Evolutionary conservation across 1,140 invertebrate genomes (phyloP).

Genomic region (Drosophila quadrilineata): DNA sequence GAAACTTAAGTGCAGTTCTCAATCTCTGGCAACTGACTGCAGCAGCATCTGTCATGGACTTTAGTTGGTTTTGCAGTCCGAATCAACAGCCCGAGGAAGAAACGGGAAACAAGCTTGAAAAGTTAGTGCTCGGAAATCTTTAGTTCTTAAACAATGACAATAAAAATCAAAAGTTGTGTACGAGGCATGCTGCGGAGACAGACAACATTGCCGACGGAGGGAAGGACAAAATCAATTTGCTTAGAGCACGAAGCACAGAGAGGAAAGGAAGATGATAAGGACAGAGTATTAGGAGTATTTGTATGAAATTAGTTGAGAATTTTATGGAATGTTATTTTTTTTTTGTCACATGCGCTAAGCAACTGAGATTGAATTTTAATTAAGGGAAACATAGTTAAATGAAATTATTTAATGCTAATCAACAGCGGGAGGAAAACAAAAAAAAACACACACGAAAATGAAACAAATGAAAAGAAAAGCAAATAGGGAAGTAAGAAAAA

Average conservation of each 20-base stretch:
- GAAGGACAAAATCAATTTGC: constrained; percentile 26
- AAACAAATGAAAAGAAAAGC: neutral
- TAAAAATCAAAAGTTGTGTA: constrained; percentile 54
- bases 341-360: constrained; percentile 20
- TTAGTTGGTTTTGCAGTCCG: neutral
- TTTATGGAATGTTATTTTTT: constrained; percentile 27
- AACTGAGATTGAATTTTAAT: constrained; percentile 48
- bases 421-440: too few relatives aligned
- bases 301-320: constrained; percentile 15
- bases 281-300: constrained; percentile 2
- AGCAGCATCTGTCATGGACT: neutral
- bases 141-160: constrained; percentile 37
- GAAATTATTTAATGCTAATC: constrained; percentile 36
- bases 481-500: neutral
- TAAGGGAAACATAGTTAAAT: constrained; percentile 25
- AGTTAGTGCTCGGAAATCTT: constrained; percentile 28
- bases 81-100: neutral
- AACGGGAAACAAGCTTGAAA: neutral
- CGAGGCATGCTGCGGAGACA: constrained; percentile 11
- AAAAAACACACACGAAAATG: constrained; percentile 10
- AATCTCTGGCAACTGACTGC: neutral
- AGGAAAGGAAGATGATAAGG: neutral
- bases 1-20: constrained; percentile 15
- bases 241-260: neutral
- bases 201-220: constrained; percentile 6